Evolutionary conservation across 2,797 vertebrate species (phyloP), one percentile per base, ranked within the genome.

Genomic region (Syngnathus acus): DNA sequence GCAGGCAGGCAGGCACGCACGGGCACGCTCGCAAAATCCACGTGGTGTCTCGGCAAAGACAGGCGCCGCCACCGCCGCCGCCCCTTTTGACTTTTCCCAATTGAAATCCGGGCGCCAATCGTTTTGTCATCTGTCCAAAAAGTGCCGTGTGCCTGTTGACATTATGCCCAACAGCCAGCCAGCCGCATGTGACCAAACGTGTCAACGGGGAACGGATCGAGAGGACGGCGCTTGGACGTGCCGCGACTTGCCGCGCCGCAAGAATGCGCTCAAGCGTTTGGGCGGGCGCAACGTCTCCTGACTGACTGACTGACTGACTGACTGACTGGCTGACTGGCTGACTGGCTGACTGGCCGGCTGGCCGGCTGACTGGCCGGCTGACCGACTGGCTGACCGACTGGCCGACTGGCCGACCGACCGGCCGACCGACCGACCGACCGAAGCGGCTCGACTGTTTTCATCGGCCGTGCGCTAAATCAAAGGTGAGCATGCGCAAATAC

Each of bases 181-280:
- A n/a, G n/a, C n/a, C n/a, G 26, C 26, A 32, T 32, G 26, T 32
- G 1, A 62, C 42, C 21, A 61, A 61, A 9, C 39, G 19, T 14
- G 26, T 84, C 72, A 70, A 54, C 4, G 50, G 76, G 75, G 79
- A 82, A 76, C 70, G 77, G 85, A 88, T 87, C 88, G 81, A 84
- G 73, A 85, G 74, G 65, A 68, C 68, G 75, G 78, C 68, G 65
- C 21, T 81, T 66, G 78, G 81, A 86, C 90, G 51, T 86, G 90
- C 68, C 85, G 64, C 40, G 59, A 82, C 91, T 82, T 89, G 91
- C 68, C 65, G 69, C 65, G 71, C 61, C 59, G 71, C 68, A 84
- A 80, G 77, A 84, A 87, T 82, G 83, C 48, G 64, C 70, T 76
- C 77, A 53, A 66, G 75, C 68, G n/a, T 11, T 13, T 45, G 6